These are phyloP conservation scores for Hypotaenidia philippensis DNA, from an alignment of 2,797 vertebrate species.

Conservation along the genomic window DNA sequence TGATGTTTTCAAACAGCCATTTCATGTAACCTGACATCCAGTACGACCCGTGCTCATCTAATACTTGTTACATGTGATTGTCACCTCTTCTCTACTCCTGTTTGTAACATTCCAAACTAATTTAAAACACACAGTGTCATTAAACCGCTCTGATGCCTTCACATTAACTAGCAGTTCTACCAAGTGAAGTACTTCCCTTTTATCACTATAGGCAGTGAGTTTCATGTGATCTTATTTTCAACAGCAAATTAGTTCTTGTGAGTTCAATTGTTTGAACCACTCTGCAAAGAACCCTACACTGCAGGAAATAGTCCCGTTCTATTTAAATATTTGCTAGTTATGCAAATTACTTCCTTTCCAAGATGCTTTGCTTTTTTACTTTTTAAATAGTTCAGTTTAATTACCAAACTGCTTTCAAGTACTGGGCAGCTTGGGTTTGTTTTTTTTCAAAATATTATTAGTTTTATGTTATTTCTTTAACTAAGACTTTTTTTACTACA, in stretches of 20 bases:
- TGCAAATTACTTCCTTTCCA: constrained; percentile 67
- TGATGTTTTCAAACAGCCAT: background rate
- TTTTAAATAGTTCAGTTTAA: constrained; percentile 50
- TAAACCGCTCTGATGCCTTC: background rate
- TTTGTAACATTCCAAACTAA: background rate
- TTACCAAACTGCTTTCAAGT: constrained; percentile 54
- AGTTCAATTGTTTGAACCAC: constrained; percentile 63
- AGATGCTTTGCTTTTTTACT: constrained; percentile 57
- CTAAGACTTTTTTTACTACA: background rate
- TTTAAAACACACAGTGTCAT: constrained; percentile 1
- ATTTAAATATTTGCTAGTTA: constrained; percentile 71
- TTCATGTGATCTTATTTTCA: constrained; percentile 71
- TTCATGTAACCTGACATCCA: background rate
- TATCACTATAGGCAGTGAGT: constrained; percentile 41
- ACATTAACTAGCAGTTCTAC: constrained; percentile 19
- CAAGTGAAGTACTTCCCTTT: constrained; percentile 61
- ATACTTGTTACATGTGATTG: background rate
- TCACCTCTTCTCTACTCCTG: background rate
- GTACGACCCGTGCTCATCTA: background rate
- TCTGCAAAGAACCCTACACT: constrained; percentile 45
- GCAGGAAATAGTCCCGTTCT: constrained; percentile 73
- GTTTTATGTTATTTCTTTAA: constrained; percentile 22
- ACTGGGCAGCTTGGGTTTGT: background rate
- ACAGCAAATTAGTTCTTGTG: constrained; percentile 76
- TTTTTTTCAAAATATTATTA: background rate